These are phyloP conservation scores for Valencia hispanica DNA, from an alignment of 2,797 vertebrate genomes.

Conservation along the genomic window DNA sequence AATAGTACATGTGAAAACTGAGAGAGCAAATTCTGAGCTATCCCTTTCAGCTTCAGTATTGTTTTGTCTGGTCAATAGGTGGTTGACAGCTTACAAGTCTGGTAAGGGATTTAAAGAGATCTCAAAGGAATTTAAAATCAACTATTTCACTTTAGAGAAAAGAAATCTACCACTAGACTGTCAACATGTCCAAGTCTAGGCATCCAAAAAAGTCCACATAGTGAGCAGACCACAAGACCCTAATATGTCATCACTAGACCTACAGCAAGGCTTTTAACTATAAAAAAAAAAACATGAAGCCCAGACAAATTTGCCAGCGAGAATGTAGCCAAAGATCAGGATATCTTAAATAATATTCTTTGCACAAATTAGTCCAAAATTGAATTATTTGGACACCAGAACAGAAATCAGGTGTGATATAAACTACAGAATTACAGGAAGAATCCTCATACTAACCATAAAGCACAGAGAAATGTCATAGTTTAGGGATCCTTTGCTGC, in stretches of 20 bases:
- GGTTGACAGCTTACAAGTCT: background rate
- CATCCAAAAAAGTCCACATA: background rate
- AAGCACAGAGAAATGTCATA: background rate
- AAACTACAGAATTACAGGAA: background rate
- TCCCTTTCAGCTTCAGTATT: constrained; percentile 23
- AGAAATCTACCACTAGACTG: too few relatives aligned
- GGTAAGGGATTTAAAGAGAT: background rate
- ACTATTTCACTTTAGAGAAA: background rate
- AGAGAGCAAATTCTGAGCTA: background rate
- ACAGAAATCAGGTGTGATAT: background rate
- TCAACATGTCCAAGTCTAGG: background rate
- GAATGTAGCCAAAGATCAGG: background rate
- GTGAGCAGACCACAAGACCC: background rate
- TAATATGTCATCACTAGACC: background rate
- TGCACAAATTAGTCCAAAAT: too few relatives aligned
- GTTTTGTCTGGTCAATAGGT: constrained; percentile 20
- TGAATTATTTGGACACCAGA: background rate
- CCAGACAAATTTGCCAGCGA: background rate
- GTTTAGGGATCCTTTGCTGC: background rate
- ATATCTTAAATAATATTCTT: background rate
- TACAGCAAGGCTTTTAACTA: background rate
- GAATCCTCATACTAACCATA: background rate
- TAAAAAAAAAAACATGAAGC: background rate
- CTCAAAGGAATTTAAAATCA: background rate
- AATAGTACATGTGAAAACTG: background rate